phyloP scores from a whole-genome alignment of 2,113 vertebrate species.

The Sturnira hondurensis region DNA sequence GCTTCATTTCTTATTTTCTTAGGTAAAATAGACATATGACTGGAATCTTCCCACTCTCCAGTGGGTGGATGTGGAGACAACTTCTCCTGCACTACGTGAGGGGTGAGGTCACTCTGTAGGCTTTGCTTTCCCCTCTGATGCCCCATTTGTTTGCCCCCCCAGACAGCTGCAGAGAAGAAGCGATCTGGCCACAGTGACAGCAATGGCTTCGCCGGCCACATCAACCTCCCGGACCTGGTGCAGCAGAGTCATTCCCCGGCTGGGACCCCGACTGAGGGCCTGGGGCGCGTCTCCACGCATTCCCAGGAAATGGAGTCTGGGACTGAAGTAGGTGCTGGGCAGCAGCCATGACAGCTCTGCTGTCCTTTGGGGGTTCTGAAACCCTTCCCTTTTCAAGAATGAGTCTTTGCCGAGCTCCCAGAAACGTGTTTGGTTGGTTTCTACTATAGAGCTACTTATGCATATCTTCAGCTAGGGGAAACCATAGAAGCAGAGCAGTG shows the following conservation, averaged over 20 bases:
- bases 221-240: constrained; percentile 97
- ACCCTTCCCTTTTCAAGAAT: not conserved
- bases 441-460: not conserved
- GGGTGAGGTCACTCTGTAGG: fast-evolving
- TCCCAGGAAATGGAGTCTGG: constrained; percentile 90
- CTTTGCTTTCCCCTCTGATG: constrained; percentile 56
- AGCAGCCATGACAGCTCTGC: not conserved
- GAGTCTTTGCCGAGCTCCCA: constrained; percentile 22
- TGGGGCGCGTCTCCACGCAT: constrained; percentile 86
- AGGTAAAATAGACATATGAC: not conserved
- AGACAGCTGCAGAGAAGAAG: constrained; percentile 92
- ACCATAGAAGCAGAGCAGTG: not conserved
- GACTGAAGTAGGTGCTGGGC: constrained; percentile 91
- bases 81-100: not conserved
- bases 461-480: not conserved
- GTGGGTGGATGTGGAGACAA: not conserved
- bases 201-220: constrained; percentile 93
- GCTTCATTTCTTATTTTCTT: not conserved
- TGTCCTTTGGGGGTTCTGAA: not conserved
- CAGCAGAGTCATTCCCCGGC: constrained; percentile 94
- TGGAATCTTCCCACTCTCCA: not conserved
- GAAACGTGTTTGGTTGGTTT: constrained; percentile 37
- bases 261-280: constrained; percentile 89
- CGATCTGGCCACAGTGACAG: constrained; percentile 91
- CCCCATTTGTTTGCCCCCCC: constrained; percentile 80